A percentile compares a stretch with the other conserved stretches of the same genome.
Conservation (phyloP, 2,888 invertebrate genomes). For the Caenorhabditis sp. region DNA sequence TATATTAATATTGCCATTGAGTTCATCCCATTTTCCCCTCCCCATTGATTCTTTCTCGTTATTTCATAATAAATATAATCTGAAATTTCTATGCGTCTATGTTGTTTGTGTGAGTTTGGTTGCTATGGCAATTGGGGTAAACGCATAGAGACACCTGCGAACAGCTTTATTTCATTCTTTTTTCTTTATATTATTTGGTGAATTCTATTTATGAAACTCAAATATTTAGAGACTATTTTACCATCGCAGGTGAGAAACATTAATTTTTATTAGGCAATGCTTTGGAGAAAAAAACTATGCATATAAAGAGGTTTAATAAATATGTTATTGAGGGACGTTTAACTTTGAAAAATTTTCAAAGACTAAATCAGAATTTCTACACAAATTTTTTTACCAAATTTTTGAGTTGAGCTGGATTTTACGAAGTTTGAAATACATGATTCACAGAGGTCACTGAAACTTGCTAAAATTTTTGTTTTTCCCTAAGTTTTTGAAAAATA, state of each 20-base stretch:
- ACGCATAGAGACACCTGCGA: constrained; percentile 3
- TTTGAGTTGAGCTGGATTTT: too few species aligned
- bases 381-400: too few species aligned
- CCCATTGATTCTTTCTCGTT: not conserved
- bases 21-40: not conserved
- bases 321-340: too few species aligned
- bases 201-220: constrained; percentile 54
- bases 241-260: constrained; percentile 14
- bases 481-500: too few species aligned
- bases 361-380: too few species aligned
- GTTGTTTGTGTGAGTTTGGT: constrained; percentile 9
- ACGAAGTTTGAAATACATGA: too few species aligned
- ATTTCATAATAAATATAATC: constrained; percentile 17
- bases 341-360: too few species aligned
- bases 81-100: not conserved
- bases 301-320: not conserved
- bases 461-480: too few species aligned
- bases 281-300: too few species aligned
- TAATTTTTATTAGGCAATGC: not conserved
- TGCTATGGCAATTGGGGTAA: constrained; percentile 19
- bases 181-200: not conserved
- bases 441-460: too few species aligned
- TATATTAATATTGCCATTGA: constrained; percentile 38
- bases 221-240: constrained; percentile 54
- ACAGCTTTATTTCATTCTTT: not conserved